These are phyloP conservation scores for Hipposideros armiger DNA, from an alignment of 2,113 vertebrate species.

Conservation along the genomic window DNA sequence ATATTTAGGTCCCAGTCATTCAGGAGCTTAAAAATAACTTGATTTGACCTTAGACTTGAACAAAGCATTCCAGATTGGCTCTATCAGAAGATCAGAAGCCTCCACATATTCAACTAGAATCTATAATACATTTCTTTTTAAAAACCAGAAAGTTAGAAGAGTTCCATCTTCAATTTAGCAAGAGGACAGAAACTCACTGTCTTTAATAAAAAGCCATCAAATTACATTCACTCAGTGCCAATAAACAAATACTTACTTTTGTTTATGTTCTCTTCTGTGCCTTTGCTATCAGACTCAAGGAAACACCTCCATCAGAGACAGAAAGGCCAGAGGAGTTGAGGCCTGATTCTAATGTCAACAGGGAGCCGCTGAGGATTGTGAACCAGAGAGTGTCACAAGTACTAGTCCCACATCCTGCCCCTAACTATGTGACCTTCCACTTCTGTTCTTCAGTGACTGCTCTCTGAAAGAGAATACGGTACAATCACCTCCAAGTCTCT, in stretches of 20 bases:
- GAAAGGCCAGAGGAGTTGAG: background rate
- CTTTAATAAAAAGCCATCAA: background rate
- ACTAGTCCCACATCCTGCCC: background rate
- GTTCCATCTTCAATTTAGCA: background rate
- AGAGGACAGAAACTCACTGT: background rate
- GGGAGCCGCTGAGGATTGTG: background rate
- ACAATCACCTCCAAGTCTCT: background rate
- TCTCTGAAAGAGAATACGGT: background rate
- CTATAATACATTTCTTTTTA: background rate
- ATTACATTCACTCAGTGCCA: background rate
- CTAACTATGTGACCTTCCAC: background rate
- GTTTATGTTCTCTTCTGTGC: background rate
- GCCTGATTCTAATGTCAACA: background rate
- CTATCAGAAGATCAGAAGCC: background rate
- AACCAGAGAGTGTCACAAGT: background rate
- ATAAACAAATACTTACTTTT: background rate
- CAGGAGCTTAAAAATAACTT: slow-evolving; percentile 60
- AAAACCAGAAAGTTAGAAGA: background rate
- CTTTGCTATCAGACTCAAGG: background rate
- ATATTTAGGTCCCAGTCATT: background rate
- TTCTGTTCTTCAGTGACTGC: background rate
- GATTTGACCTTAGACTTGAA: slow-evolving; percentile 46
- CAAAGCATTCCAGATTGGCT: background rate
- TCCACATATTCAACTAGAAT: background rate
- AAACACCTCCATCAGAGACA: background rate